A percentile compares a stretch with the other conserved stretches of the same genome.
phyloP scores from a whole-genome alignment of 2,888 invertebrate genomes.

The Drosophila meridionalis region DNA sequence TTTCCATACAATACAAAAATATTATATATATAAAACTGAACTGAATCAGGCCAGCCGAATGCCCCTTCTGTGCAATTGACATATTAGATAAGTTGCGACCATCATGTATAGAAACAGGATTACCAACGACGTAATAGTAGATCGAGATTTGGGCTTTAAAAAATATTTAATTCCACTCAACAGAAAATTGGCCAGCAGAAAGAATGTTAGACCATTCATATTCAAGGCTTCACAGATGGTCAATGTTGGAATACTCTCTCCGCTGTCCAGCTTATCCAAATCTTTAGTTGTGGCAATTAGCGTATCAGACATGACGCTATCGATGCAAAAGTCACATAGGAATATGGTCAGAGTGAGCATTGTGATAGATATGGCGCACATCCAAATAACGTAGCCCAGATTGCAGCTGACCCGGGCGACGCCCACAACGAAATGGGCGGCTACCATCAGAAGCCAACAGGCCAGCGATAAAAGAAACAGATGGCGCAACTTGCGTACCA shows the following conservation, averaged over 20 bases:
- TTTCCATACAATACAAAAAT: not conserved
- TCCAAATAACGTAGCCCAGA: not conserved
- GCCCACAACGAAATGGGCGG: not conserved
- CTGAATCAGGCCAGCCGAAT: not conserved
- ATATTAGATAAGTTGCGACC: not conserved
- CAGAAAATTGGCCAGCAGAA: not conserved
- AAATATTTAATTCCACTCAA: constrained; percentile 3
- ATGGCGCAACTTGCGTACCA: not conserved
- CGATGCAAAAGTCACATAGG: not conserved
- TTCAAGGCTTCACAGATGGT: constrained; percentile 6
- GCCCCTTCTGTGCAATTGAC: not conserved
- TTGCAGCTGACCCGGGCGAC: constrained; percentile 5
- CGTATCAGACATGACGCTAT: not conserved
- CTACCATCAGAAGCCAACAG: not conserved
- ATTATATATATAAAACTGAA: not conserved
- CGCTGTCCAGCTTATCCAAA: not conserved
- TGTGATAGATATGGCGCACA: not conserved
- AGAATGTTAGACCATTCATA: not conserved
- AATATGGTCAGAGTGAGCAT: not conserved
- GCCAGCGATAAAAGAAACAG: not conserved
- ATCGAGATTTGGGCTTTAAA: not conserved
- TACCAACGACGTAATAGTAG: not conserved
- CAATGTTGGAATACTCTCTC: not conserved
- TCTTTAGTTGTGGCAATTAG: not conserved
- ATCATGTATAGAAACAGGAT: not conserved